Evolutionary conservation across 2,113 vertebrate genomes (phyloP).

Genomic region (Xenopus borealis): DNA sequence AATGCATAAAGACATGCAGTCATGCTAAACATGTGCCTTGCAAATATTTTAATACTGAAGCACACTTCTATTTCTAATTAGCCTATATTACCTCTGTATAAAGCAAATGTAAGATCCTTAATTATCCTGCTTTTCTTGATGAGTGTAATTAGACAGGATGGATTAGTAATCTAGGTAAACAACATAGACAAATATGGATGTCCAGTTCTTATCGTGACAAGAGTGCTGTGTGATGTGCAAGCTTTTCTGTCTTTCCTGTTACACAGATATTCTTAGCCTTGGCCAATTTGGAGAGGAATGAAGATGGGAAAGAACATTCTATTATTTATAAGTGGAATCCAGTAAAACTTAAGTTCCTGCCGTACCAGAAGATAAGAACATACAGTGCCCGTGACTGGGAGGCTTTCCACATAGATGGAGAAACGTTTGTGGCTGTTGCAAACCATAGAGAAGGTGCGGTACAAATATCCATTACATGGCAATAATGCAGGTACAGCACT

Average conservation of each 20-base stretch:
- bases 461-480: too few relatives aligned
- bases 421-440: constrained; percentile 86
- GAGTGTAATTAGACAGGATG: too few relatives aligned
- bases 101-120: too few relatives aligned
- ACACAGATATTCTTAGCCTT: constrained; percentile 84
- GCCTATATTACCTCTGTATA: too few relatives aligned
- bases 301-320: constrained; percentile 72
- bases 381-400: constrained; percentile 92
- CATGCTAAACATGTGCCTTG: too few relatives aligned
- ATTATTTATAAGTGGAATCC: constrained; percentile 92
- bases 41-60: too few relatives aligned
- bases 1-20: too few relatives aligned
- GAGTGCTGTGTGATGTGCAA: not conserved
- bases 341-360: constrained; percentile 73
- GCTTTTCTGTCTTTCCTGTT: not conserved
- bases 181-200: not conserved
- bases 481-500: too few relatives aligned
- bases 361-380: constrained; percentile 79
- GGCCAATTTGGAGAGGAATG: constrained; percentile 76
- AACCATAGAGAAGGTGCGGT: constrained; percentile 87
- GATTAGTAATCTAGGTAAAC: not conserved
- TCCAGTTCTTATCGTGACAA: accelerated
- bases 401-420: constrained; percentile 79
- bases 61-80: too few relatives aligned
- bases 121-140: too few relatives aligned